phyloP scores from a whole-genome alignment of 1,140 invertebrate species.

The Ceratosolen solmsi region DNA sequence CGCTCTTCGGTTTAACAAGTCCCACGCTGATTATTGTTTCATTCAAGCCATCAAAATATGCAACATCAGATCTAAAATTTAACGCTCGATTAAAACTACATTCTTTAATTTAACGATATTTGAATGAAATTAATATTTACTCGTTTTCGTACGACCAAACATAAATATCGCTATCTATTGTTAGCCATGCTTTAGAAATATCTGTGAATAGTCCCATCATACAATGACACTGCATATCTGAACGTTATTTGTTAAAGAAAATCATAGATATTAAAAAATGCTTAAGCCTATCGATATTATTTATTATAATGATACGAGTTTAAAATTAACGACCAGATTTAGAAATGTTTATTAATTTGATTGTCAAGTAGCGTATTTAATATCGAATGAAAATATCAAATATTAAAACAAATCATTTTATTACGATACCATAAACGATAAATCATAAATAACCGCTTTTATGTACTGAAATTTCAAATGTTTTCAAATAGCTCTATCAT shows the following conservation, averaged over 20 bases:
- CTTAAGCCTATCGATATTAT: background rate
- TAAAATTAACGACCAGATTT: too few species aligned
- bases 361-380: too few species aligned
- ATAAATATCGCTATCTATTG: conserved; percentile 98
- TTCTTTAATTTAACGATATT: background rate
- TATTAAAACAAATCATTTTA: too few species aligned
- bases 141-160: conserved; percentile 79
- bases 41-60: conserved; percentile 93
- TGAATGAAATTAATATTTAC: conserved; percentile 50
- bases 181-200: conserved; percentile 96
- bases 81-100: background rate
- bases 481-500: too few species aligned
- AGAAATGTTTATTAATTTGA: too few species aligned
- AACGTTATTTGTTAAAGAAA: conserved; percentile 58
- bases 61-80: conserved; percentile 83
- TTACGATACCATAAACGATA: too few species aligned
- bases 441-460: too few species aligned
- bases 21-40: conserved; percentile 93
- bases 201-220: conserved; percentile 97
- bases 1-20: conserved; percentile 87
- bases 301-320: too few species aligned
- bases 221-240: conserved; percentile 94
- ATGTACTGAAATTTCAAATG: too few species aligned
- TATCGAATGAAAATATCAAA: too few species aligned
- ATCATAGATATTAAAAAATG: conserved; percentile 14